Percentiles rank a stretch among this genome's conserved stretches.
Conservation (phyloP, 2,113 vertebrate genomes). For the Prionailurus viverrinus region DNA sequence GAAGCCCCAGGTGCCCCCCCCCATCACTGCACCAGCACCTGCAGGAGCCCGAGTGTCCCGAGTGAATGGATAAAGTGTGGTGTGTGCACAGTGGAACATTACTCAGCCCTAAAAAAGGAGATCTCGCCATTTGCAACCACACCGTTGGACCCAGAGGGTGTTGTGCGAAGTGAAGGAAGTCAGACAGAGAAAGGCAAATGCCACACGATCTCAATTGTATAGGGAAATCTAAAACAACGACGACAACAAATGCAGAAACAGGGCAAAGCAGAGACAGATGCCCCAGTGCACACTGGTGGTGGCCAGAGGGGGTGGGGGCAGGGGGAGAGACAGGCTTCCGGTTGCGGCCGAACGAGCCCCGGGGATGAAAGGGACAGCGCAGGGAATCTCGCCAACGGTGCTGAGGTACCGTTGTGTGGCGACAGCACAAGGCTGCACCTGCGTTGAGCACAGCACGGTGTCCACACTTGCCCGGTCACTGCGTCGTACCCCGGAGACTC, state of each 20-base stretch:
- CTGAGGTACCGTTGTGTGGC: fast-evolving
- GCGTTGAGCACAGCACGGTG: fast-evolving
- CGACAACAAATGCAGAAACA: neutral
- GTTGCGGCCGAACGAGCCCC: fast-evolving
- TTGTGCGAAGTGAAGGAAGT: fast-evolving
- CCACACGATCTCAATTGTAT: neutral
- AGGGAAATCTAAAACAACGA: neutral
- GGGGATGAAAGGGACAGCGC: neutral
- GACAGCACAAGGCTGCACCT: neutral
- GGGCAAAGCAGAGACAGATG: neutral
- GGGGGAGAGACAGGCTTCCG: neutral
- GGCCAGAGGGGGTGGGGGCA: neutral
- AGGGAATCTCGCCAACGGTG: neutral
- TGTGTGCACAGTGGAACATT: fast-evolving
- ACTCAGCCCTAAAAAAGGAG: neutral
- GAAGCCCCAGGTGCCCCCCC: neutral
- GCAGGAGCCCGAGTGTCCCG: neutral
- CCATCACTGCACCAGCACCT: neutral
- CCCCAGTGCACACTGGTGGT: fast-evolving
- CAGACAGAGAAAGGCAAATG: neutral
- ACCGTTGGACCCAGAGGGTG: neutral
- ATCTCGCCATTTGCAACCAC: neutral
- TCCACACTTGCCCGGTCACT: neutral
- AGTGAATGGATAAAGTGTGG: neutral
- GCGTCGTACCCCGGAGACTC: no score